These are phyloP conservation scores for Semaprochilodus insignis DNA, from an alignment of 2,797 vertebrate genomes.

Conservation along the genomic window DNA sequence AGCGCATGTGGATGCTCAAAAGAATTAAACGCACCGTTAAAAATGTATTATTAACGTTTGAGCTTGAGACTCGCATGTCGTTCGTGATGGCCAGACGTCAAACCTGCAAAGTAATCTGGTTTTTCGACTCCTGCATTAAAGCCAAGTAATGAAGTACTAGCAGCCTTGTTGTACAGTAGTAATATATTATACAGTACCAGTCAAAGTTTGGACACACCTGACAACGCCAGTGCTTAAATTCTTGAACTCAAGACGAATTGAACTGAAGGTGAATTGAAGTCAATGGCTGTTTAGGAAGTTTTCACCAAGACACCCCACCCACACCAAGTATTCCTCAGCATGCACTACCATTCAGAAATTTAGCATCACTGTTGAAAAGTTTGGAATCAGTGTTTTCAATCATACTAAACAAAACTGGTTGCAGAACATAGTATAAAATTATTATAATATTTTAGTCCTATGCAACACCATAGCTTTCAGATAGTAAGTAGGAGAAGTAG, in stretches of 20 bases:
- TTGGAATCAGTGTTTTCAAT: too few relatives aligned
- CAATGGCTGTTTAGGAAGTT: neutral
- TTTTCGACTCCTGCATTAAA: neutral
- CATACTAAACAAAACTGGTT: too few relatives aligned
- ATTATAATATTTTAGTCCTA: too few relatives aligned
- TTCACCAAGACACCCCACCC: too few relatives aligned
- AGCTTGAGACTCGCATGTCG: neutral
- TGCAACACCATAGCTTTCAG: too few relatives aligned
- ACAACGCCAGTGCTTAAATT: neutral
- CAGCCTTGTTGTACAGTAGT: neutral
- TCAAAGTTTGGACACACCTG: neutral
- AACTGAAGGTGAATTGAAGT: neutral
- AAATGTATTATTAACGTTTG: conserved; percentile 4
- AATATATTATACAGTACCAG: neutral
- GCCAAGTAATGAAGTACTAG: neutral
- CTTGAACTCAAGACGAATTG: neutral
- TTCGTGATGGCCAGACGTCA: neutral
- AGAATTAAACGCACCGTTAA: conserved; percentile 3
- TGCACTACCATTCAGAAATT: too few relatives aligned
- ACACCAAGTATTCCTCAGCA: too few relatives aligned
- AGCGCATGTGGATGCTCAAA: neutral
- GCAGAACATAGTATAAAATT: too few relatives aligned
- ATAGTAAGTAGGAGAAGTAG: too few relatives aligned
- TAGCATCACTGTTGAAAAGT: too few relatives aligned
- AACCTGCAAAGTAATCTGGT: neutral